phyloP scores from a whole-genome alignment of 2,797 vertebrate species.

The Pangasius macronema region DNA sequence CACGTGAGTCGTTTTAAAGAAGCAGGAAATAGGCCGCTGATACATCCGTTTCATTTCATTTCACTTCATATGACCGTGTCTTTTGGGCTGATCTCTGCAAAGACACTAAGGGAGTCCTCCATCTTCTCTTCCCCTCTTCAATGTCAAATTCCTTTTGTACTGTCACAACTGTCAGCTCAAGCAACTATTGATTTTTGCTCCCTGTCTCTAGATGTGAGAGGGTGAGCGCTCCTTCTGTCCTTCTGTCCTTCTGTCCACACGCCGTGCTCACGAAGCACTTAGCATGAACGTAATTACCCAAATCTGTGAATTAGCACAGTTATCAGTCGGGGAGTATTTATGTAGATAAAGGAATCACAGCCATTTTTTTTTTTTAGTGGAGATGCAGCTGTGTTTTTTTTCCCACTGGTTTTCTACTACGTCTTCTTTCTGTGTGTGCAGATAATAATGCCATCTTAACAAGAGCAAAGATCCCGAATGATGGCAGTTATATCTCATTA shows the following conservation, averaged over 20 bases:
- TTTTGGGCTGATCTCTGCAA: slow-evolving; percentile 26
- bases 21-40: not conserved
- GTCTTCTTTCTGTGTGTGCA: not conserved
- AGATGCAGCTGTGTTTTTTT: not conserved
- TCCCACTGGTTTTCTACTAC: not conserved
- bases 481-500: not conserved
- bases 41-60: not conserved
- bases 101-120: not conserved
- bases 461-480: not conserved
- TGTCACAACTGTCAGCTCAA: slow-evolving; percentile 49
- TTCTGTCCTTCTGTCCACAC: slow-evolving; percentile 38
- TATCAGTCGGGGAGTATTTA: not conserved
- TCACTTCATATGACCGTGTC: not conserved
- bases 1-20: not conserved
- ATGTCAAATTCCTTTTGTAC: slow-evolving; percentile 45
- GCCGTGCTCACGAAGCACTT: not conserved
- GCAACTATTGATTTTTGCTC: slow-evolving; percentile 42
- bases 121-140: slow-evolving; percentile 22
- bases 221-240: slow-evolving; percentile 24
- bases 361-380: not conserved
- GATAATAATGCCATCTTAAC: not conserved
- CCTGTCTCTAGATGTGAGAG: slow-evolving; percentile 13
- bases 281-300: not conserved
- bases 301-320: too few species aligned
- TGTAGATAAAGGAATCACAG: not conserved